Evolutionary conservation across 2,113 vertebrate genomes (phyloP), one percentile per base, ranked within the genome.

Genomic region (Fukomys damarensis): DNA sequence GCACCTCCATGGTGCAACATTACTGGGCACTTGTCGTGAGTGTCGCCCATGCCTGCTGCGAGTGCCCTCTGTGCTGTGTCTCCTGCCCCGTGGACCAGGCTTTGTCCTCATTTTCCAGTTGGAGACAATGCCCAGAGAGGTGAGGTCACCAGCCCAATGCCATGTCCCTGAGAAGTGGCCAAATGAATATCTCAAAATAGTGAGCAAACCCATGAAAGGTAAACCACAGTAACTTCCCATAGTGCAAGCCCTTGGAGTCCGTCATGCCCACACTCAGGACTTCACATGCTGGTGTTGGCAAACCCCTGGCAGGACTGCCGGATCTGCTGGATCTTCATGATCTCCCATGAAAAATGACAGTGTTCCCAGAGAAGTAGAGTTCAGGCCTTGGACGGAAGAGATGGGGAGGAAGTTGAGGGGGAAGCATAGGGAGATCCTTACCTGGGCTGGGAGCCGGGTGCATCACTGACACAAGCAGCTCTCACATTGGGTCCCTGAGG

Each of bases 1-100:
- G 54, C 61, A 46, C 17, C 20, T 28, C 38, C 2, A 0, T 0
- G 7, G 74, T 0, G 2, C n/a, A 10, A 7, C 24, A 0, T 76
- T 14, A 5, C 66, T 6, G 46, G 80, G 74, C 49, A 22, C 87
- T 49, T 7, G 1, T 35, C 19, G 0, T 6, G 11, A 7, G 10
- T 20, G 65, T 68, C 52, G 72, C 56, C 10, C 3, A 38, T 13
- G 35, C 17, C 54, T 85, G 56, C 0, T 0, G 1, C 17, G 20
- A 3, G 0, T 26, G 63, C 16, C 54, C 38, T 46, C 86, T 22
- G 52, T 32, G n/a, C 46, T 66, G 3, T 52, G 30, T 22, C 46
- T 49, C 5, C 28, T 16, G 2, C 30, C 22, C 38, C 19, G 1
- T 49, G 35, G 59, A 38, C 41, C n/a, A 65, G 38, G 41, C 58